Evolutionary conservation across 2,797 vertebrate species (phyloP), one percentile per base, ranked within the genome.

Genomic region (Schizothorax lantsangensis): DNA sequence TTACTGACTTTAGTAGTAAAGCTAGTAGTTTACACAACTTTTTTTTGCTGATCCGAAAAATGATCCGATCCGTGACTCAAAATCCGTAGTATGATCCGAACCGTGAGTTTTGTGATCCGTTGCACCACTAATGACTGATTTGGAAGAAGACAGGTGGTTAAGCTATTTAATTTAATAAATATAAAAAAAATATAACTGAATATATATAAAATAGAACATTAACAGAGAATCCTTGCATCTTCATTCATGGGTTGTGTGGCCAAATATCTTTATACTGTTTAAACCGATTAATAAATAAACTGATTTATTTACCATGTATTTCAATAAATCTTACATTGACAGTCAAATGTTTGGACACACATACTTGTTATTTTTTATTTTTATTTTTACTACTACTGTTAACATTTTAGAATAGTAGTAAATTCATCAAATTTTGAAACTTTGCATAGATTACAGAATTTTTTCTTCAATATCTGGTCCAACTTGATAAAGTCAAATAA

Each of bases 91-190:
- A n/a, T n/a, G n/a, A n/a, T n/a, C n/a, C n/a, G n/a, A n/a, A n/a
- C n/a, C n/a, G n/a, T n/a, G n/a, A n/a, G n/a, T n/a, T n/a, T n/a
- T n/a, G n/a, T n/a, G n/a, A n/a, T n/a, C n/a, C n/a, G n/a, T n/a
- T n/a, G n/a, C n/a, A n/a, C n/a, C n/a, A n/a, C n/a, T n/a, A n/a
- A 84, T 82, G 90, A 79, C 64, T 79, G 84, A 89, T 84, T 81
- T 79, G 9, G 54, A 66, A 54, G 49, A 81, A 38, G 33, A 52
- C 38, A 2, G 43, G 19, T 81, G 23, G 43, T 68, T 59, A 83
- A 75, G 72, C 17, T 66, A 49, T 69, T 77, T 73, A 52, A 85
- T 84, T 19, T 47, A 81, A 68, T 62, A 26, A 40, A 23, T 6
- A 14, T 40, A n/a, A 0, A n/a, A 68, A 23, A 36, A 57, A 78